A percentile compares a stretch with the other conserved stretches of the same genome.
These are phyloP conservation scores for Euwallacea similis DNA, from an alignment of 1,140 invertebrate species.

Conservation along the genomic window DNA sequence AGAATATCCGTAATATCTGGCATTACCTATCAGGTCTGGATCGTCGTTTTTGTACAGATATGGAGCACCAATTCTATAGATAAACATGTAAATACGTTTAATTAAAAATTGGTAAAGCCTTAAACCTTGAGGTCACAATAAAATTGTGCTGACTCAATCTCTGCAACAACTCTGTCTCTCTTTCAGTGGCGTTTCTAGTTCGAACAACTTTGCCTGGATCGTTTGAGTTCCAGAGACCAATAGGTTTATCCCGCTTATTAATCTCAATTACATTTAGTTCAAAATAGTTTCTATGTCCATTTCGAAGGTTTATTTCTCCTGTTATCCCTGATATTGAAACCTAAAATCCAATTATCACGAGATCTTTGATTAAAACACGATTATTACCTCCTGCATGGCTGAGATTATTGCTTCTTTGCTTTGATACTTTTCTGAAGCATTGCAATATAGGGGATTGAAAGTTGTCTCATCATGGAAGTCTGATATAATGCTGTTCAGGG, in stretches of 20 bases:
- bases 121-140: conserved; percentile 50
- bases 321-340: conserved; percentile 37
- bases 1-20: conserved; percentile 75
- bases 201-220: conserved; percentile 33
- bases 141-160: conserved; percentile 16
- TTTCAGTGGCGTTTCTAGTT: conserved; percentile 39
- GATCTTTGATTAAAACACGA: conserved; percentile 1
- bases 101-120: too few species aligned
- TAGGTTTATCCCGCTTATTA: conserved; percentile 31
- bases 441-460: conserved; percentile 61
- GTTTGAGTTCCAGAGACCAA: conserved; percentile 42
- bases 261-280: conserved; percentile 35
- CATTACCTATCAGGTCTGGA: conserved; percentile 57
- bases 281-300: too few species aligned
- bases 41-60: conserved; percentile 67
- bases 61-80: conserved; percentile 68
- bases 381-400: conserved; percentile 15
- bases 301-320: conserved; percentile 43
- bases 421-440: conserved; percentile 37
- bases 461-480: conserved; percentile 42
- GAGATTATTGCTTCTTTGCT: conserved; percentile 33
- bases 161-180: conserved; percentile 38
- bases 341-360: conserved; percentile 24
- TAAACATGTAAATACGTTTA: not conserved
- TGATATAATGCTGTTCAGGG: conserved; percentile 57